phyloP scores from a whole-genome alignment of 2,888 invertebrate genomes.

The Drosophila pullipes region DNA sequence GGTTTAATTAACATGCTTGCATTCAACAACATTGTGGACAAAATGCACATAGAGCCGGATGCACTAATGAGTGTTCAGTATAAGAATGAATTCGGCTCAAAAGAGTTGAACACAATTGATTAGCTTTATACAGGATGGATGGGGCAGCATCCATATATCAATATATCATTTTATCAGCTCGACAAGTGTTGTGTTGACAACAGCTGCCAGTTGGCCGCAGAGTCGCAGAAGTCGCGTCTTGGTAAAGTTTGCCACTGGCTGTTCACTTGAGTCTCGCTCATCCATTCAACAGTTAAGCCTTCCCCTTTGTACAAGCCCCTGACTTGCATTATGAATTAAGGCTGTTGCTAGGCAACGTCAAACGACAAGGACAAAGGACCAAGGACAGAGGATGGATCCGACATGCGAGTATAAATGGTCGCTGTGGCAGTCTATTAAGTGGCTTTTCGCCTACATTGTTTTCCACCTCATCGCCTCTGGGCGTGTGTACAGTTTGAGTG shows the following conservation, averaged over 20 bases:
- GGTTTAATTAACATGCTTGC: slow-evolving; percentile 31
- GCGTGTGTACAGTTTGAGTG: slow-evolving; percentile 51
- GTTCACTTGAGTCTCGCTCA: slow-evolving; percentile 6
- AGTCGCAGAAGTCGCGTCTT: slow-evolving; percentile 1
- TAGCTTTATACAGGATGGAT: slow-evolving; percentile 5
- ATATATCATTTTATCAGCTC: slow-evolving; percentile 19
- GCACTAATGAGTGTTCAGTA: slow-evolving; percentile 16
- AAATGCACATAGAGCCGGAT: slow-evolving; percentile 5
- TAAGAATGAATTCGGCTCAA: slow-evolving; percentile 6
- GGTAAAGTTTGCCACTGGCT: slow-evolving; percentile 8
- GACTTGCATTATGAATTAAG: slow-evolving; percentile 71
- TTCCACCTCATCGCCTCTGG: slow-evolving; percentile 20
- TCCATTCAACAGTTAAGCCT: background rate
- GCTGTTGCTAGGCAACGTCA: slow-evolving; percentile 49
- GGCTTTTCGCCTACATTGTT: slow-evolving; percentile 48
- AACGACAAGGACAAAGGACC: slow-evolving; percentile 14
- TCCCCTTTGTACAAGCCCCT: background rate
- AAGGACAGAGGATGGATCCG: slow-evolving; percentile 5
- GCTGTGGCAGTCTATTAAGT: slow-evolving; percentile 63
- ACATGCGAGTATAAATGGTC: slow-evolving; percentile 59
- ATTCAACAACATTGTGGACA: background rate
- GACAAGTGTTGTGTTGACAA: slow-evolving; percentile 14
- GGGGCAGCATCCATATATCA: slow-evolving; percentile 11
- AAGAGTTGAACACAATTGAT: slow-evolving; percentile 5
- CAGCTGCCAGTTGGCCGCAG: slow-evolving; percentile 10